These are phyloP conservation scores for Portunus trituberculatus DNA, from an alignment of 1,140 invertebrate species.

Conservation along the genomic window DNA sequence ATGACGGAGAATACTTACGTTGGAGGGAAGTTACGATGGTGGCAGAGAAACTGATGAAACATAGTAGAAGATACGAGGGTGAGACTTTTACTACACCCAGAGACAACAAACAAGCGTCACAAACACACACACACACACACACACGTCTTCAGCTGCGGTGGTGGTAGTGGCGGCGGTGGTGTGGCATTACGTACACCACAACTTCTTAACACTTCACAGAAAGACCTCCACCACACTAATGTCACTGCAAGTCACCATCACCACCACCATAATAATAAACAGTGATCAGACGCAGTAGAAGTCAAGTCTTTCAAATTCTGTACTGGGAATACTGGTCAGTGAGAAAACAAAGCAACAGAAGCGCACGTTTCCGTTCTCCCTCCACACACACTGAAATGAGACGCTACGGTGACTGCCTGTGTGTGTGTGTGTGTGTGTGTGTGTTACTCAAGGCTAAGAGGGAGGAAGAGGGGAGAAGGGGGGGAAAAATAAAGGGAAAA, in stretches of 20 bases:
- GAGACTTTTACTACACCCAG: too few species aligned
- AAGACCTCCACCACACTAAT: background rate
- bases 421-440: conserved; percentile 18
- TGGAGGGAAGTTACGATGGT: too few species aligned
- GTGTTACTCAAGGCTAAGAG: background rate
- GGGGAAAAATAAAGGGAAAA: background rate
- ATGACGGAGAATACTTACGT: too few species aligned
- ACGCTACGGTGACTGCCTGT: background rate
- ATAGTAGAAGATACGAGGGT: too few species aligned
- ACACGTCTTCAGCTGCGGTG: too few species aligned
- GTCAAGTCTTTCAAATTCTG: background rate
- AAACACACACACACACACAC: too few species aligned
- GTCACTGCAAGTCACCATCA: background rate
- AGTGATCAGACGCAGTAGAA: background rate
- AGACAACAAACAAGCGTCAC: too few species aligned
- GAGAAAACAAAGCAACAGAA: background rate
- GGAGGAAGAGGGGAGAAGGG: background rate
- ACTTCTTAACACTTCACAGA: background rate
- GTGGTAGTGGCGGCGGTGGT: too few species aligned
- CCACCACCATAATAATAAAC: background rate
- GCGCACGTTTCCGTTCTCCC: background rate
- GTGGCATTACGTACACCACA: too few species aligned
- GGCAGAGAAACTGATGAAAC: too few species aligned
- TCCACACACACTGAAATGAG: background rate
- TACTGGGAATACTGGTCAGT: background rate